These are phyloP conservation scores for Zaprionus gabonicus DNA, from an alignment of 1,140 invertebrate species.

Conservation along the genomic window DNA sequence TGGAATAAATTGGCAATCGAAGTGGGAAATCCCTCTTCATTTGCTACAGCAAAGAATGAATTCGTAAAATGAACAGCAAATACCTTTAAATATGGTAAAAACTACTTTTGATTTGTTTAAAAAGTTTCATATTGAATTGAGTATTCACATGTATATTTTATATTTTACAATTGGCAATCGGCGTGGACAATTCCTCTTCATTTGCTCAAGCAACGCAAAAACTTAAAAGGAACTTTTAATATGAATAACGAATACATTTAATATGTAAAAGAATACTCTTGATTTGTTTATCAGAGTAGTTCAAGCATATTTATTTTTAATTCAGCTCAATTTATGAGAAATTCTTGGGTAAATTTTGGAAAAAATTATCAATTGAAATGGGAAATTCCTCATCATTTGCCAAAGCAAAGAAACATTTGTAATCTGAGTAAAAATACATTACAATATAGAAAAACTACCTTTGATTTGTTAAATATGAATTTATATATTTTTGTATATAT, in stretches of 20 bases:
- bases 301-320: neutral
- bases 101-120: neutral
- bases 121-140: no score
- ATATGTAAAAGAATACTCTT: neutral
- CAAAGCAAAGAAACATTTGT: no score
- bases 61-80: slow-evolving; percentile 12
- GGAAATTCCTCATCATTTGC: no score
- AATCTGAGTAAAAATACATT: no score
- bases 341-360: no score
- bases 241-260: slow-evolving; percentile 18
- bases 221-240: neutral
- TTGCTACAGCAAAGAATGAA: slow-evolving; percentile 35
- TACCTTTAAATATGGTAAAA: slow-evolving; percentile 7
- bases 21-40: slow-evolving; percentile 44
- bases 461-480: no score
- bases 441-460: no score
- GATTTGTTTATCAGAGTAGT: neutral
- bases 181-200: no score
- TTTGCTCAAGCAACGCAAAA: no score
- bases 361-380: slow-evolving; percentile 17
- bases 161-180: no score
- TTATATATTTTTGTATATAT: no score
- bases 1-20: slow-evolving; percentile 55
- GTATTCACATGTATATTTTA: no score
- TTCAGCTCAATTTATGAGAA: neutral